Evolutionary conservation across 2,797 vertebrate species (phyloP), one percentile per base, ranked within the genome.

Genomic region (Allobates femoralis): DNA sequence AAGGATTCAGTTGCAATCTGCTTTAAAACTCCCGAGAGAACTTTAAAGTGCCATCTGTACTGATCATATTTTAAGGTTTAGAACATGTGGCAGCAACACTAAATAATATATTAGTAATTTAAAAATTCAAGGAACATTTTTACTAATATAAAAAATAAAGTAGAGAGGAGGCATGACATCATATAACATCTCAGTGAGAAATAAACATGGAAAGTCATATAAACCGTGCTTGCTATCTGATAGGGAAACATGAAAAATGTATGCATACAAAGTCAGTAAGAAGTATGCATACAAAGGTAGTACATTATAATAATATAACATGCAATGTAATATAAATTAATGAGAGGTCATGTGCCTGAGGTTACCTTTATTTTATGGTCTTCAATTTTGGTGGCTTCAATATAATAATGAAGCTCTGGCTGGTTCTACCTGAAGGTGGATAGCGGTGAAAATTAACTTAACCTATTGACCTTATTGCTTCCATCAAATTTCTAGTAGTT

Each of bases 41-140:
- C 80, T 26, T 80, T 85, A 75, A 80, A 81, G 86, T 84, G 50
- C 86, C 86, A 88, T 88, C 86, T 88, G 86, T 84, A 81, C 86
- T 76, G 77, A 87, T 79, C 83, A 77, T 69, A 73, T 87, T 79
- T 76, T 80, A 79, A 53, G 55, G 77, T 85, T 88, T 81, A 76
- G 77, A 76, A 60, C 67, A 80, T 76, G 86, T 75, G 82, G 76
- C 76, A 76, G 50, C 58, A 32, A 28, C 79, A 67, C 58, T 81
- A 81, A 85, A 80, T 84, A 73, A 85, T 78, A 66, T 88, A 81
- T 85, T 81, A 83, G 53, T 58, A 28, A 83, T 83, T 71, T 73
- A 55, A 15, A 78, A 76, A 76, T 67, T 80, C 34, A 87, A 64
- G 56, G 64, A 84, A 79, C 34, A 74, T 79, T 84, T 73, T 73